Conservation (phyloP, 2,113 vertebrate species). For the Mugil cephalus region DNA sequence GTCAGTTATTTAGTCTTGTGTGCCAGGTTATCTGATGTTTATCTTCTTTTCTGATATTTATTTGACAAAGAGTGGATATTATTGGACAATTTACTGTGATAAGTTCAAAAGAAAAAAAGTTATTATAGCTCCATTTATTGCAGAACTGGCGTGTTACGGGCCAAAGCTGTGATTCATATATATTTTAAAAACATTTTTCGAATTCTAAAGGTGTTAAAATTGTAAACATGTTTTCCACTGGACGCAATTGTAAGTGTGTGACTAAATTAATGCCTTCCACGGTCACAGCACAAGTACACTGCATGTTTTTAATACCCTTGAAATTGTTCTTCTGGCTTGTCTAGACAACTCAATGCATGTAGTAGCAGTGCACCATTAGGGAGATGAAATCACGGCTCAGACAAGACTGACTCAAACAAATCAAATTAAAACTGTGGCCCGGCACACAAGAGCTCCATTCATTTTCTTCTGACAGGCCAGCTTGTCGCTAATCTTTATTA, state of each 20-base stretch:
- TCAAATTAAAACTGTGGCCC: conserved; percentile 3
- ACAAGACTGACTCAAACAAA: conserved; percentile 18
- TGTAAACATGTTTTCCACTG: background rate
- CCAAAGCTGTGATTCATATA: no score
- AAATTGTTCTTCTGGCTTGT: background rate
- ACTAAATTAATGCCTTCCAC: background rate
- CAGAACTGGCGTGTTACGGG: no score
- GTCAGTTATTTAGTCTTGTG: no score
- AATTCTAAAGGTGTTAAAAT: no score
- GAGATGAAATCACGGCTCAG: background rate
- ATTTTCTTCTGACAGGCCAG: conserved; percentile 48
- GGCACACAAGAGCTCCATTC: conserved; percentile 57
- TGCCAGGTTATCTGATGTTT: no score
- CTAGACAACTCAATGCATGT: background rate
- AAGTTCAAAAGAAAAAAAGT: no score
- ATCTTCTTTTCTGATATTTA: no score
- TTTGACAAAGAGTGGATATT: no score
- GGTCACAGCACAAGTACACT: background rate
- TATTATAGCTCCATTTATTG: no score
- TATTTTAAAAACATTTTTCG: no score
- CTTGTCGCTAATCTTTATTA: conserved; percentile 66
- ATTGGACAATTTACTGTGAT: no score
- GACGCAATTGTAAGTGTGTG: background rate
- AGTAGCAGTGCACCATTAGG: background rate
- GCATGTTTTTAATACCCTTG: conserved; percentile 15